phyloP scores from a whole-genome alignment of 2,113 vertebrate species.

The Accipiter cooperii region DNA sequence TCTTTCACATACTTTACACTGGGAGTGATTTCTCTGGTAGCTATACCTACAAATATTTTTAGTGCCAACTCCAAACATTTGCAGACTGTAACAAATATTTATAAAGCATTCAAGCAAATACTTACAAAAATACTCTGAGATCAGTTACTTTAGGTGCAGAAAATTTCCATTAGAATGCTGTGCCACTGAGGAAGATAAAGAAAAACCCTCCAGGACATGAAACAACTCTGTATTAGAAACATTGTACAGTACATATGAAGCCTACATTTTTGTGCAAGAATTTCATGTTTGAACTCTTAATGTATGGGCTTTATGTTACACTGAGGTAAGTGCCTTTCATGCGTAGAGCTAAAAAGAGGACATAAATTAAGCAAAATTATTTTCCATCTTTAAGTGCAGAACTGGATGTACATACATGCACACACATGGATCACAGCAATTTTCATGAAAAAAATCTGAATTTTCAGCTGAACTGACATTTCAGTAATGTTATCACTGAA shows the following conservation, averaged over 20 bases:
- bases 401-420: not conserved
- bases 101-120: not conserved
- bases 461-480: not conserved
- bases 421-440: not conserved
- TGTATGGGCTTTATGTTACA: not conserved
- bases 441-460: not conserved
- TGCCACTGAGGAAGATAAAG: not conserved
- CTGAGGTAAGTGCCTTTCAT: not conserved
- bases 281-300: not conserved
- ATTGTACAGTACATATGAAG: not conserved
- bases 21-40: not conserved
- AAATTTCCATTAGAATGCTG: not conserved
- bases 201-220: not conserved
- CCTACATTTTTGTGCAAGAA: not conserved
- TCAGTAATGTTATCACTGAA: not conserved
- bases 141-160: not conserved
- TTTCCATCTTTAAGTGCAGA: not conserved
- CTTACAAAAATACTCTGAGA: not conserved
- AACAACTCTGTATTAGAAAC: not conserved
- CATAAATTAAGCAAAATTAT: not conserved
- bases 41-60: not conserved
- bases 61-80: not conserved
- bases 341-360: not conserved
- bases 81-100: not conserved
- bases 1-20: not conserved